Base-by-base conservation (phyloP, 1,140 invertebrate species). In the Zophobas morio region DNA sequence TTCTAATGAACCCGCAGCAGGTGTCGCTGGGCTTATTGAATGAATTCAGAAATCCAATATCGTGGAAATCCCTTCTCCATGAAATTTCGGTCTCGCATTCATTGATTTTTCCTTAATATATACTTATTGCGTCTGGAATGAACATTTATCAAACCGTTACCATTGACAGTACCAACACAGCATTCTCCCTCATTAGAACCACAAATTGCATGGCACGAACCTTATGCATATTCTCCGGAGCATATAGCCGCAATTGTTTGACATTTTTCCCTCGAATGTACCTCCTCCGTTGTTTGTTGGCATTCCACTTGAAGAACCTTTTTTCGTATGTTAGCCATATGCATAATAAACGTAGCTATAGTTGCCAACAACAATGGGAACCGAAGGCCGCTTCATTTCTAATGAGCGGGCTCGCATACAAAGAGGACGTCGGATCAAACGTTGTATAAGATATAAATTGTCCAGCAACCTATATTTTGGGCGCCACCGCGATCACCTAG, bases 201-300 rank as follows among this genome's bases (percentile, higher is more conserved):
- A 66, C 60, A 66, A 66, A 66, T 66, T 66, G 60, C 60, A 66
- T 66, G n/a, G 20, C 20, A 20, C 20, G 20, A 20, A 20, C 20
- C 20, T 20, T 66, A 66, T 39, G 60, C 42, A 66, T 66, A 39
- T 32, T 66, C 42, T 66, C n/a, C 60, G 42, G 42, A 66, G 37
- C 60, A 42, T 66, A 39, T 66, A 66, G 40, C 60, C 6, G 37
- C 60, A 39, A 66, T 66, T 66, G 60, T 66, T 66, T 66, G 60
- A 40, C 60, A 66, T 66, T 66, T 66, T 66, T 66, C 2, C 20
- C 2, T 20, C 6, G 6, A 51, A 51, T 51, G 4, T 51, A 2
- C 6, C 6, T 20, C 49, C 39, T 57, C 1, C 54, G 54, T 57
- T 57, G 54, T 37, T 66, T 32, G 60, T 66, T 66, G 60, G 37